These are phyloP conservation scores for Lamproptera curius DNA, from an alignment of 2,888 invertebrate species.

Conservation along the genomic window DNA sequence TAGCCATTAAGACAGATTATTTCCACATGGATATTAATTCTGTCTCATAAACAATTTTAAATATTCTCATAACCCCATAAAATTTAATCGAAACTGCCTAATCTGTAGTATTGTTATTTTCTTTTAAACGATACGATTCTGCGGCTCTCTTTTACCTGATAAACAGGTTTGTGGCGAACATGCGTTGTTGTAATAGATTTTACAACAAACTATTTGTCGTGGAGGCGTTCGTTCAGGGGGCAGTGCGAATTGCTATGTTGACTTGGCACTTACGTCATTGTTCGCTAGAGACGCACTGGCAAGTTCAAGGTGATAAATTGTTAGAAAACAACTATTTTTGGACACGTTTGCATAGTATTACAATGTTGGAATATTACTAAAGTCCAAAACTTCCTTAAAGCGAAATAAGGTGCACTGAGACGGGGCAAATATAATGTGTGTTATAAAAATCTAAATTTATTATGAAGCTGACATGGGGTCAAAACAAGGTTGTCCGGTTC, in stretches of 20 bases:
- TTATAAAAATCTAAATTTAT: no score
- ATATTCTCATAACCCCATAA: no score
- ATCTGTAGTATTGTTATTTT: no score
- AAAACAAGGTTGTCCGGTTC: no score
- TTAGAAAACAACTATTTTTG: slow-evolving; percentile 30
- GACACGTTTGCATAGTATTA: slow-evolving; percentile 17
- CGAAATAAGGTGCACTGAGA: no score
- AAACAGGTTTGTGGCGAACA: background rate
- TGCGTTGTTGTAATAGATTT: slow-evolving; percentile 13
- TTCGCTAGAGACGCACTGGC: slow-evolving; percentile 43
- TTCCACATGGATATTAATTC: no score
- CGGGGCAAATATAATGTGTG: no score
- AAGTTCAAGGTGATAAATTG: slow-evolving; percentile 62
- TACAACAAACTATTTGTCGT: slow-evolving; percentile 24
- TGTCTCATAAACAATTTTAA: no score
- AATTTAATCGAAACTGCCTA: no score
- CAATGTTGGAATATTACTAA: background rate
- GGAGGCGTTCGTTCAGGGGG: slow-evolving; percentile 44
- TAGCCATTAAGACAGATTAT: no score
- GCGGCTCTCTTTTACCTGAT: background rate
- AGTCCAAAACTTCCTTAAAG: no score
- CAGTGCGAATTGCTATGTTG: slow-evolving; percentile 62
- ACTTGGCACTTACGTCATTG: slow-evolving; percentile 65
- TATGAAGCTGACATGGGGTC: no score
- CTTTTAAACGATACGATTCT: background rate